Evolutionary conservation across 2,113 vertebrate genomes (phyloP), one percentile per base, ranked within the genome.

Genomic region (Gymnogyps californianus): DNA sequence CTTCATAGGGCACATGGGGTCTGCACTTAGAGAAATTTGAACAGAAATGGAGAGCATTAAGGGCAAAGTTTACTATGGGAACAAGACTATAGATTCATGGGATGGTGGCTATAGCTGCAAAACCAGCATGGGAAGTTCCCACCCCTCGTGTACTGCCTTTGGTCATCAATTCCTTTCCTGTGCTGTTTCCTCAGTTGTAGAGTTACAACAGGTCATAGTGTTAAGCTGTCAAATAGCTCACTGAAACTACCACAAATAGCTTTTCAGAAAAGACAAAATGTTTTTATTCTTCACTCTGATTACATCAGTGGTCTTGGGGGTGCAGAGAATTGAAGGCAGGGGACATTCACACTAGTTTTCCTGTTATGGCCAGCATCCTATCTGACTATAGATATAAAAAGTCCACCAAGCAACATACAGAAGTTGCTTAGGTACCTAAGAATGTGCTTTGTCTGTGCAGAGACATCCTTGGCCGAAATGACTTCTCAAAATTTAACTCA

Each of bases 1-100:
- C 13, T 49, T 90, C 31, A 13, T 18, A n/a, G 61, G 36, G 3
- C 65, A 57, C 1, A 1, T 0, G 0, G 13, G 16, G 17, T 74
- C 70, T 75, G 25, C 24, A 47, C 15, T 90, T 79, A 54, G 66
- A 83, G 51, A 66, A 58, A 52, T 59, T 18, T 83, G 25, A 86
- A 25, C 25, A 75, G 36, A 46, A 83, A 72, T 20, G 16, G 31
- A 32, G 19, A 88, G 15, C 6, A 26, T 59, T 42, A 59, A 81
- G 32, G 34, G 4, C 26, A 79, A 82, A 74, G 38, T 66, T 75
- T 86, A 71, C 29, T 71, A 54, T 54, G 28, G 13, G 44, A 71
- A 40, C 22, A 76, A 51, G 51, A 18, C 7, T 17, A 17, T 29
- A 46, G 22, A 44, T 47, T 80, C 24, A 36, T 66, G 47, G 58